phyloP scores from a whole-genome alignment of 2,113 vertebrate species.

The Leucosticte australis region DNA sequence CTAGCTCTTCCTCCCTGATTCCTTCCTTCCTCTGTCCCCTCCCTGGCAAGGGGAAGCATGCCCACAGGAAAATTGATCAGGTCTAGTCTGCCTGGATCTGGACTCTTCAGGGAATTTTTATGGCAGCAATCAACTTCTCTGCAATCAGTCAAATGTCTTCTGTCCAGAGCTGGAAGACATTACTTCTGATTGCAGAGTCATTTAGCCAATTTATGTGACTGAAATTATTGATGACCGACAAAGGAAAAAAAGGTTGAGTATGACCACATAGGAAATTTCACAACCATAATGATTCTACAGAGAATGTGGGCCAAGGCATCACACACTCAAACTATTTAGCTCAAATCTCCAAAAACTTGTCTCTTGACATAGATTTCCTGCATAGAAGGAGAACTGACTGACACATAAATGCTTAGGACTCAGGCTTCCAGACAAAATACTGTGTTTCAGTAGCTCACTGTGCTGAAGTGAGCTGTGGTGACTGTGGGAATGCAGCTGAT shows the following conservation, averaged over 20 bases:
- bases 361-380: background rate
- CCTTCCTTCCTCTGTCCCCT: background rate
- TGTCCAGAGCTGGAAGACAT: background rate
- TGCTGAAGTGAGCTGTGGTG: background rate
- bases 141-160: background rate
- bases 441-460: background rate
- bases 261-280: background rate
- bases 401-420: background rate
- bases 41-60: background rate
- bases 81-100: background rate
- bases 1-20: background rate
- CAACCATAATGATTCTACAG: background rate
- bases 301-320: background rate
- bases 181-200: background rate
- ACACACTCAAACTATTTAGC: background rate
- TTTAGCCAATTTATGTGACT: background rate
- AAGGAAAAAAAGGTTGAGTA: background rate
- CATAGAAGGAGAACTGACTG: background rate
- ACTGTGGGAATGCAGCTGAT: background rate
- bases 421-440: background rate
- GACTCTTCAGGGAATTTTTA: background rate
- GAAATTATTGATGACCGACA: background rate
- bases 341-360: background rate
- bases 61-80: background rate
- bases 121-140: background rate